Evolutionary conservation across 1,140 invertebrate species (phyloP), one percentile per base, ranked within the genome.

Genomic region (Lineus longissimus): DNA sequence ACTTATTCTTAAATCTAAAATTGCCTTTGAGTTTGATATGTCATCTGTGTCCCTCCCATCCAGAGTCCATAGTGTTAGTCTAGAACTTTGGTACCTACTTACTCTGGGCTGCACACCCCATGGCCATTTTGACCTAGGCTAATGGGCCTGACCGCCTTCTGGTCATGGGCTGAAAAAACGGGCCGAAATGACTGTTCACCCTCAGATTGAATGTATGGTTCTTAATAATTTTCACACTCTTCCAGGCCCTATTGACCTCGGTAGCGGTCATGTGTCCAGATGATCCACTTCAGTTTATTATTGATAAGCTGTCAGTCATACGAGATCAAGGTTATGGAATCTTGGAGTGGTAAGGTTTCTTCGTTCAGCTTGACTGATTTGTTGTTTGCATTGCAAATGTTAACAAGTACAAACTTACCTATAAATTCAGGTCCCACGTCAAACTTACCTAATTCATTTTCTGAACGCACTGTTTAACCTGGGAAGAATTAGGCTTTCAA

Each of bases 251-350:
- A 27, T 63, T 81, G 31, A 76, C 75, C 17, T 77, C 76, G 17
- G 59, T 81, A 40, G 73, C 74, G 13, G 66, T 81, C 9, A 77
- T 79, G 74, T 81, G 79, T 71, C 79, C 79, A 22, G 73, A 71
- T 45, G 77, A 81, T 62, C 77, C 73, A 27, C 68, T 72, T 27
- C 73, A 76, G 64, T 81, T 79, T 65, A 73, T 81, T 22, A 63
- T 78, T 51, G 73, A 81, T 47, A 77, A 74, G 36, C 70, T 81
- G 6, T 62, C 61, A 36, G 64, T 64, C 57, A 57, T 79, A 11
- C 67, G 71, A 41, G 71, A 76, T 55, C 54, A 65, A 59, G 76
- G 74, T 23, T 60, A 73, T 43, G 73, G 73, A 45, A 59, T 64
- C 13, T 61, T 81, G 25, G 66, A 73, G 56, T 81, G 79, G 77